Base-by-base conservation (phyloP, 2,888 invertebrate genomes). In the Globia sparganii region DNA sequence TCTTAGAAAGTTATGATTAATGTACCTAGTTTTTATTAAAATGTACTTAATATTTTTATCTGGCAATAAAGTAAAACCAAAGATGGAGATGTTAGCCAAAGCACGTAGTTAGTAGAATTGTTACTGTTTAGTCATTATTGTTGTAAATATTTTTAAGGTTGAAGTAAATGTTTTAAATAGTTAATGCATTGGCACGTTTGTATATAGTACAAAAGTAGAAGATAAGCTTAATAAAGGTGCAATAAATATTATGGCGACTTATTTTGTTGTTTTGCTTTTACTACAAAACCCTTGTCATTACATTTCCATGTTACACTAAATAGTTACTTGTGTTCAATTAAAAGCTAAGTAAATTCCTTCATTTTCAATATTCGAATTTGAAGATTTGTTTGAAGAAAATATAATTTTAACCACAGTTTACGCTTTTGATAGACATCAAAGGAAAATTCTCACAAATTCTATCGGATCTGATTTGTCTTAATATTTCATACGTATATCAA, bases 151-250 rank as follows among this genome's bases (percentile, higher is more conserved):
- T 88, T 89, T 91, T 92, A 91, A 91, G 91, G 84, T 90, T 90
- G 88, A 91, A 90, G 81, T 89, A 90, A 92, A 92, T 93, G 92
- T 92, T 91, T 89, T 91, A 89, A 89, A 87, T 93, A 91, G 91
- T 92, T 92, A 90, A 88, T 91, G 88, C 87, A 87, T 88, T 83
- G 83, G 93, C 95, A 96, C 94, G 90, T 94, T 95, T 96, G 96
- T 96, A 96, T 91, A 96, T 95, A 96, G 93, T 95, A 94, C 93
- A 93, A 94, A 93, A 82, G 88, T 93, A 92, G 90, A 87, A 88
- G 64, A 72, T 89, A 89, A 91, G 91, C 90, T 91, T 88, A 94
- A 93, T 94, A 93, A 95, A 95, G 88, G 92, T 94, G 93, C 93
- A 95, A 95, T 95, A 93, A 91, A 91, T 84, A 90, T 89, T 77